These are phyloP conservation scores for Aphis gossypii DNA, from an alignment of 1,140 invertebrate species.

Conservation along the genomic window DNA sequence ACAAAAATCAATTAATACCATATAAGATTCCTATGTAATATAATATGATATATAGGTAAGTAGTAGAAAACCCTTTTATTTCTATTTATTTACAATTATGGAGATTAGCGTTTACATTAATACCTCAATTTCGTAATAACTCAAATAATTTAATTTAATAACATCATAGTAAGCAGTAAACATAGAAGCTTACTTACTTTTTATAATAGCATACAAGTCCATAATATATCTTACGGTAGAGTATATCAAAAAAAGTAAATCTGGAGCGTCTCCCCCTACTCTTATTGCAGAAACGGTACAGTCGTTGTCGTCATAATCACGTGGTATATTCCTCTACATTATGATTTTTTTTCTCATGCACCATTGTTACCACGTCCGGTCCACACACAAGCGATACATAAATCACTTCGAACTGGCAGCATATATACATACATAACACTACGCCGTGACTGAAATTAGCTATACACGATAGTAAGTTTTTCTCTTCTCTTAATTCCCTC, in stretches of 20 bases:
- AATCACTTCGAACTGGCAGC: slow-evolving; percentile 18
- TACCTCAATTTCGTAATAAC: neutral
- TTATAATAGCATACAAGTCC: neutral
- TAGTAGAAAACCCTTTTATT: neutral
- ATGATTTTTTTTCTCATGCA: slow-evolving; percentile 18
- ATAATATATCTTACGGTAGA: neutral
- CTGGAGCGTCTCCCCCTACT: neutral
- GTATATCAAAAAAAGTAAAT: slow-evolving; percentile 6
- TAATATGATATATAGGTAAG: neutral
- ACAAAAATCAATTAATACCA: neutral
- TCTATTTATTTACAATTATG: neutral
- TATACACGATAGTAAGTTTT: slow-evolving; percentile 27
- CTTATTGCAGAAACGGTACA: slow-evolving; percentile 3
- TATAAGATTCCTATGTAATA: neutral
- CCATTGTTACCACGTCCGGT: slow-evolving; percentile 41
- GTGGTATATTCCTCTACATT: neutral
- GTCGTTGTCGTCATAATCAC: slow-evolving; percentile 11
- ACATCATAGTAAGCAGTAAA: neutral
- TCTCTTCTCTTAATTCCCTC: neutral
- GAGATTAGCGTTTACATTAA: neutral
- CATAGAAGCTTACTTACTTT: neutral
- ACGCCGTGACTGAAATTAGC: slow-evolving; percentile 48
- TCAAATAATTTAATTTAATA: neutral
- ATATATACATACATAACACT: neutral
- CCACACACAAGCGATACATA: slow-evolving; percentile 15